Conservation (phyloP, 37 sponge, comb jelly and placozoan genomes). For the Halichondria panicea region DNA sequence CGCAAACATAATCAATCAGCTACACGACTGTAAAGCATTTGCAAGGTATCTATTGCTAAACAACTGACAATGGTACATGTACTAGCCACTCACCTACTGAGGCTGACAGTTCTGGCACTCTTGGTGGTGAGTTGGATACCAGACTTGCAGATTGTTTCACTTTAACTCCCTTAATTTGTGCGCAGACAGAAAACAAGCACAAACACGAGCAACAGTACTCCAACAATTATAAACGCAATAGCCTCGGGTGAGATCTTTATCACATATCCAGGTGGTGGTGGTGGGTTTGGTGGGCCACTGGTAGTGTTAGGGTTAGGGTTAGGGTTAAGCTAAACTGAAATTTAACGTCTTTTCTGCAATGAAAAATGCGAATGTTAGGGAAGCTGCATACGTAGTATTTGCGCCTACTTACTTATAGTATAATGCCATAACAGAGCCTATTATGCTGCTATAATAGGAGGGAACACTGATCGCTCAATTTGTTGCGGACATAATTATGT, state of each 20-base stretch:
- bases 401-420: too few relatives aligned
- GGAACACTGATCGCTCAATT: too few relatives aligned
- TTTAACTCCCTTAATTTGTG: background rate
- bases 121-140: background rate
- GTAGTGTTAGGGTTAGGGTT: background rate
- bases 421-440: too few relatives aligned
- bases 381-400: too few relatives aligned
- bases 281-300: background rate
- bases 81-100: background rate
- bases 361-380: too few relatives aligned
- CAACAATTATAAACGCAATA: constrained; percentile 8
- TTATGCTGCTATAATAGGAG: too few relatives aligned
- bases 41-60: constrained; percentile 4
- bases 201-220: constrained; percentile 22
- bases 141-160: background rate
- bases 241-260: background rate
- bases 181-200: constrained; percentile 29
- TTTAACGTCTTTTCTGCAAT: too few relatives aligned
- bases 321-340: too few relatives aligned
- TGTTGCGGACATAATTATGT: too few relatives aligned
- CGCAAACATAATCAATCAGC: too few relatives aligned
- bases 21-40: background rate
- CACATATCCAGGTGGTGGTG: background rate
- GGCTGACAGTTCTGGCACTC: background rate
- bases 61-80: too few relatives aligned